Percentiles rank a stretch among this genome's conserved stretches.
Conservation (phyloP, 2,888 invertebrate species). For the Frankliniella intonsa region DNA sequence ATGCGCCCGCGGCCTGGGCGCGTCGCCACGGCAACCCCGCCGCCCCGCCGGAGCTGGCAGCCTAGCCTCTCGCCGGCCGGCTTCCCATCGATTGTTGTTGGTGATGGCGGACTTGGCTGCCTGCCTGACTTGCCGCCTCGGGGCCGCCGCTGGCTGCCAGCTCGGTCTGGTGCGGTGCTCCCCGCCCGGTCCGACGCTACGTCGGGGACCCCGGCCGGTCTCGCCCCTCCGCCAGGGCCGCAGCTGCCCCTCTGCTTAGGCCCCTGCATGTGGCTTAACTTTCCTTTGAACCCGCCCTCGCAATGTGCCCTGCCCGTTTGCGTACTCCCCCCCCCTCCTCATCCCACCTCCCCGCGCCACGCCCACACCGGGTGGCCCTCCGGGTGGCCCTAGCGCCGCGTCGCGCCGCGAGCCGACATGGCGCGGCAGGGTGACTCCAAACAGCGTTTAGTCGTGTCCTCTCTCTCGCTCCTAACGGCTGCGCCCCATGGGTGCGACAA, state of each 20-base stretch:
- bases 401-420: no score
- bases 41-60: constrained; percentile 4
- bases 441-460: no score
- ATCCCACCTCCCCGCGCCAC: no score
- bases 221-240: neutral
- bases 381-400: neutral
- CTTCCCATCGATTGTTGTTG: constrained; percentile 24
- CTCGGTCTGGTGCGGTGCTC: neutral
- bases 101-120: constrained; percentile 6
- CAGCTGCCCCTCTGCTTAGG: neutral
- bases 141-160: neutral
- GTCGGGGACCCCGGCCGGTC: neutral
- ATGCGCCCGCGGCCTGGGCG: neutral
- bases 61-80: constrained; percentile 14
- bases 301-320: no score
- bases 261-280: no score
- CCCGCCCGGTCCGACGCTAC: neutral
- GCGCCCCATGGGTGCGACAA: no score
- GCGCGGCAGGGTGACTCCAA: no score
- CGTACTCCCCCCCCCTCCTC: no score
- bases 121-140: neutral
- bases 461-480: no score
- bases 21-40: neutral
- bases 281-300: no score
- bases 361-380: neutral